phyloP scores from a whole-genome alignment of 2,888 invertebrate genomes.

The Apotomis capreana region DNA sequence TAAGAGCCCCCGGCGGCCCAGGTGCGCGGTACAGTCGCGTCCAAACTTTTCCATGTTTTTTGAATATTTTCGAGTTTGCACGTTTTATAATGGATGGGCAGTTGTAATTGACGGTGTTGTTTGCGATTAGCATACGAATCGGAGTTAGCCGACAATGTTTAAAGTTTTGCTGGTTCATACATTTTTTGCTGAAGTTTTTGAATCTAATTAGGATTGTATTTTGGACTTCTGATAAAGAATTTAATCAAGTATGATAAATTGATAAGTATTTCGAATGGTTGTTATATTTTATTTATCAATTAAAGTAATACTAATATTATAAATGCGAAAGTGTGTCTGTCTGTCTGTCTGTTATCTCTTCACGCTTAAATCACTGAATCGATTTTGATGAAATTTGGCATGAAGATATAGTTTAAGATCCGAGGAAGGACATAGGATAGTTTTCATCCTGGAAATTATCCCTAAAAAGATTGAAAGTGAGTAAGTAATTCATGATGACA shows the following conservation, averaged over 20 bases:
- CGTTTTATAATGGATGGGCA: conserved; percentile 62
- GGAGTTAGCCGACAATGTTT: conserved; percentile 24
- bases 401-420: no score
- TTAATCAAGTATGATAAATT: background rate
- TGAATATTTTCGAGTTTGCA: conserved; percentile 46
- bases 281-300: no score
- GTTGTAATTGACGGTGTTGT: conserved; percentile 65
- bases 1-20: conserved; percentile 82
- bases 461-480: no score
- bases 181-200: conserved; percentile 12
- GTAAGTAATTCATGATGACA: no score
- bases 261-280: background rate
- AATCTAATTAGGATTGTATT: background rate
- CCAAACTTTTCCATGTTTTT: conserved; percentile 64
- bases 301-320: no score
- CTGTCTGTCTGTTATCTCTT: no score
- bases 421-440: no score
- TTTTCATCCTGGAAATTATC: no score
- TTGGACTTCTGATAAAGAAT: background rate
- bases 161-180: conserved; percentile 26
- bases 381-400: no score
- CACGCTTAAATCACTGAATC: no score
- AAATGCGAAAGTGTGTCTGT: no score
- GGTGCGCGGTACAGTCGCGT: conserved; percentile 76
- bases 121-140: conserved; percentile 55